These are phyloP conservation scores for Ornithorhynchus anatinus DNA, from an alignment of 2,113 vertebrate genomes.

Conservation along the genomic window DNA sequence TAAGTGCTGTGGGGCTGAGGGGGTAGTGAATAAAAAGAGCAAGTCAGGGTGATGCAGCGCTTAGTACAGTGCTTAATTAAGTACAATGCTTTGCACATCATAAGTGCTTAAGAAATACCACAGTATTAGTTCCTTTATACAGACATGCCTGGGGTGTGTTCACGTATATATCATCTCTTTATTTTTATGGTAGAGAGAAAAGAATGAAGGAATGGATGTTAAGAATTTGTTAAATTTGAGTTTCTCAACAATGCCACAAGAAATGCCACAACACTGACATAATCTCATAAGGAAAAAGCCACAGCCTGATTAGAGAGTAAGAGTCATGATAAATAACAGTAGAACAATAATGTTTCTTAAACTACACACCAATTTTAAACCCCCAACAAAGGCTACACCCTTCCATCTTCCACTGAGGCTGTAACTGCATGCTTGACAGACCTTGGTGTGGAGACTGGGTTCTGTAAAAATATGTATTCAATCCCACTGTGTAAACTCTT, in stretches of 20 bases:
- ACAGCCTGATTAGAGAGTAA: conserved; percentile 41
- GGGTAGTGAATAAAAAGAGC: no score
- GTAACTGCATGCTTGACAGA: conserved; percentile 11
- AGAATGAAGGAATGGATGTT: neutral
- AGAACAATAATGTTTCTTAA: conserved; percentile 48
- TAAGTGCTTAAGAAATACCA: no score
- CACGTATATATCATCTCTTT: neutral
- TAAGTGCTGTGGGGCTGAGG: no score
- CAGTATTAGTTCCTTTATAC: no score
- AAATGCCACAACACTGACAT: neutral
- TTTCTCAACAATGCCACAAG: neutral
- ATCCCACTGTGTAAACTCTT: neutral
- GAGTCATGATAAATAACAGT: conserved; percentile 50
- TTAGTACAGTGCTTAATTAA: no score
- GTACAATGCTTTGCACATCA: no score
- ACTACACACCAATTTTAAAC: conserved; percentile 1
- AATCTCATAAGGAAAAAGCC: conserved; percentile 45
- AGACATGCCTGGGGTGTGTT: no score
- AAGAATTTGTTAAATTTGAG: no score
- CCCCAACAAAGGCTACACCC: neutral
- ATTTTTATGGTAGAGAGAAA: neutral
- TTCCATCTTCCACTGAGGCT: conserved; percentile 9
- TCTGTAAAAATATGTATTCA: neutral
- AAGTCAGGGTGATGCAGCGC: no score
- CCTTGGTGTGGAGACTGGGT: neutral